phyloP scores from a whole-genome alignment of 1,140 invertebrate species.

The Eueides isabella region DNA sequence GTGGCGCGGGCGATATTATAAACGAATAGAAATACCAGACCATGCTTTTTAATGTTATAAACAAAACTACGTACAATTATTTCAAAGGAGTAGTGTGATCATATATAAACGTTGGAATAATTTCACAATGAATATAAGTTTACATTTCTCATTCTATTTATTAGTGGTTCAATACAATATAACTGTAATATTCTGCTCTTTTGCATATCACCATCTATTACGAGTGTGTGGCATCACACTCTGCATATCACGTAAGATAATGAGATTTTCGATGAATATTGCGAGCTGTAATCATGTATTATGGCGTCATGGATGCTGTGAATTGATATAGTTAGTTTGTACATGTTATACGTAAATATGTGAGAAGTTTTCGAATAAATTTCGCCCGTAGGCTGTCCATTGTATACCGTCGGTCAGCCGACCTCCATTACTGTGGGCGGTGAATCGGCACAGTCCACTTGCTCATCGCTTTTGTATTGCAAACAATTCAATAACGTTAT shows the following conservation, averaged over 20 bases:
- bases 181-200: not conserved
- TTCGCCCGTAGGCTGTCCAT: constrained; percentile 27
- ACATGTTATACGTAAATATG: constrained; percentile 20
- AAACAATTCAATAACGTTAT: constrained; percentile 72
- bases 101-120: not conserved
- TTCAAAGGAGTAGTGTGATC: constrained; percentile 30
- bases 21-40: constrained; percentile 38
- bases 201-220: not conserved
- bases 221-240: constrained; percentile 33
- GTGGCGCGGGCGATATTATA: constrained; percentile 27
- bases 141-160: not conserved
- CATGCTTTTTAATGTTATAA: constrained; percentile 36
- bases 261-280: constrained; percentile 28
- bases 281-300: constrained; percentile 28
- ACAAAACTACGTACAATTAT: constrained; percentile 34
- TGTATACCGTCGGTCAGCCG: constrained; percentile 29
- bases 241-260: constrained; percentile 34
- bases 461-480: constrained; percentile 57
- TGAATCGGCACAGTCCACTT: constrained; percentile 56
- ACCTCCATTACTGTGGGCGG: constrained; percentile 56
- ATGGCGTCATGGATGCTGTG: constrained; percentile 17
- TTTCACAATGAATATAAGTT: not conserved
- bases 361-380: constrained; percentile 29
- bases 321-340: constrained; percentile 2
- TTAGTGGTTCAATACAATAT: not conserved